Conservation (phyloP, 2,797 vertebrate genomes). For the Ctenosaura bakeri region DNA sequence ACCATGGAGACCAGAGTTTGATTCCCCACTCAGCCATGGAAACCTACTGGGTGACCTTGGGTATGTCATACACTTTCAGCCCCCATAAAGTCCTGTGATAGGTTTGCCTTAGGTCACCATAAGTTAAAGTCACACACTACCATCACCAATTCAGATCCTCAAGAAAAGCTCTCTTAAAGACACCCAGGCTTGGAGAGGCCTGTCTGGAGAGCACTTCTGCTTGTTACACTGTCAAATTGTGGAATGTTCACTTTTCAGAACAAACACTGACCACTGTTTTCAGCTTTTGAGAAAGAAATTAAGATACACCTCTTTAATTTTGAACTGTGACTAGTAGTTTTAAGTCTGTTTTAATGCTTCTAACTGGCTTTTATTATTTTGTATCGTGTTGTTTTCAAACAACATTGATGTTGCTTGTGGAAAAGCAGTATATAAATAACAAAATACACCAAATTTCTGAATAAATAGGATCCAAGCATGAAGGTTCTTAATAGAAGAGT, state of each 20-base stretch:
- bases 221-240: background rate
- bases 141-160: background rate
- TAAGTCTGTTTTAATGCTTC: background rate
- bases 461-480: background rate
- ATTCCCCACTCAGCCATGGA: too few species aligned
- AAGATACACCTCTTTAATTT: background rate
- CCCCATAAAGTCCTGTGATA: too few species aligned
- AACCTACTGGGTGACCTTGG: too few species aligned
- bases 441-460: too few species aligned
- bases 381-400: background rate
- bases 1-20: too few species aligned
- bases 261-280: background rate
- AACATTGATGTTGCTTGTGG: too few species aligned
- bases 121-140: too few species aligned
- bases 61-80: too few species aligned
- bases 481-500: background rate
- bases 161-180: background rate
- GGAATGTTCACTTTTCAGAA: background rate
- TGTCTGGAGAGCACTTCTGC: background rate
- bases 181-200: background rate
- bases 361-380: background rate
- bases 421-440: too few species aligned
- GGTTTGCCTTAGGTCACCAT: too few species aligned
- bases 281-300: background rate
- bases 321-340: background rate